Conservation (phyloP, 2,113 vertebrate species). For the Heteronetta atricapilla region DNA sequence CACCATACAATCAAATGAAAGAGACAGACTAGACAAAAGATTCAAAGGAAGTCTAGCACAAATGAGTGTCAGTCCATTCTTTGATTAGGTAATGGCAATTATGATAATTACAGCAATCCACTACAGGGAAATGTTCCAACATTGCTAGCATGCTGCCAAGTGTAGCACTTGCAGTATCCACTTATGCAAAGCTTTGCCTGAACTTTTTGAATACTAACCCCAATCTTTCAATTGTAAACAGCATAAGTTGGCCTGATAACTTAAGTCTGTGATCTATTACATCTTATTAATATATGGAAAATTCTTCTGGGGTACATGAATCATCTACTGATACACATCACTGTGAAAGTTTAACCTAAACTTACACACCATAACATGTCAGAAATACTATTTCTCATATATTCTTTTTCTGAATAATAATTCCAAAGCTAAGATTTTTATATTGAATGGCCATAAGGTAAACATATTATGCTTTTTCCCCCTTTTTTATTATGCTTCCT, state of each 20-base stretch:
- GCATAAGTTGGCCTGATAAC: not conserved
- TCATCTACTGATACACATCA: not conserved
- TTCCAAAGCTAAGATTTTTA: not conserved
- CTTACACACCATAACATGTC: not conserved
- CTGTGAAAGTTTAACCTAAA: not conserved
- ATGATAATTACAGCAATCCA: conserved; percentile 45
- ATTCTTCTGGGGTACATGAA: not conserved
- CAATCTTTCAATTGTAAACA: not conserved
- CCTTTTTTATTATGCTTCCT: not conserved
- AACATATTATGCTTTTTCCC: not conserved
- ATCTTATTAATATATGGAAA: not conserved
- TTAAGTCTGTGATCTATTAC: not conserved
- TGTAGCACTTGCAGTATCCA: not conserved
- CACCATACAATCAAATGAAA: not conserved
- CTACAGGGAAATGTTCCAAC: conserved; percentile 23
- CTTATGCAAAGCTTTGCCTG: not conserved
- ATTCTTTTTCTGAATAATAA: not conserved
- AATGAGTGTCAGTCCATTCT: not conserved
- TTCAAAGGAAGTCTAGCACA: not conserved
- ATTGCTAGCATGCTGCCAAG: conserved; percentile 26
- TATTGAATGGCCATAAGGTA: not conserved
- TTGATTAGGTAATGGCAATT: conserved; percentile 50
- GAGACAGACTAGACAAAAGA: not conserved
- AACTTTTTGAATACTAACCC: not conserved
- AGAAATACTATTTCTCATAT: not conserved